A percentile compares a stretch with the other conserved stretches of the same genome.
Evolutionary conservation across 2,797 vertebrate genomes (phyloP).

Genomic region (Coendou prehensilis): DNA sequence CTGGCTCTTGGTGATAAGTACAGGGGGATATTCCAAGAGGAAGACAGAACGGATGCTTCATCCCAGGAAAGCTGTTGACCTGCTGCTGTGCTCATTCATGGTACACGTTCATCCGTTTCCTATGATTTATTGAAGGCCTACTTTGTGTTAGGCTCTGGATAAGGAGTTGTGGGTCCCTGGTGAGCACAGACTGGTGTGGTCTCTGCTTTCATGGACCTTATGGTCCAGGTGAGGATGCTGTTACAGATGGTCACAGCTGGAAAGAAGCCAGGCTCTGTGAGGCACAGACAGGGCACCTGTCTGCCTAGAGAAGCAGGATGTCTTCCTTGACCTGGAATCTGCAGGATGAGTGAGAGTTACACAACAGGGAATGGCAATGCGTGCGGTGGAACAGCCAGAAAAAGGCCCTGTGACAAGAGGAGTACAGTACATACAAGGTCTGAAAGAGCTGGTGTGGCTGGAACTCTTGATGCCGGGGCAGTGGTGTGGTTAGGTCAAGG

Average conservation of each 20-base stretch:
- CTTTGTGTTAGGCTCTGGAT: not conserved
- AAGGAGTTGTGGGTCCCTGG: not conserved
- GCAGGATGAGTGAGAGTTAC: not conserved
- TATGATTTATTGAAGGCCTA: not conserved
- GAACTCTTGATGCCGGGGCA: not conserved
- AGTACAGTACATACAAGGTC: rapidly evolving
- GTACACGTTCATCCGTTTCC: not conserved
- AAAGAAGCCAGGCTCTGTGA: not conserved
- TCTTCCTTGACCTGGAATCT: not conserved
- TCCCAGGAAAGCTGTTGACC: not conserved
- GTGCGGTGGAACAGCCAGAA: not conserved
- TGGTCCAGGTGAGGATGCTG: not conserved
- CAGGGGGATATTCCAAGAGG: not conserved
- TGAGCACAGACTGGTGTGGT: not conserved
- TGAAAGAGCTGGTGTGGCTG: not conserved
- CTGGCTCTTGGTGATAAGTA: constrained; percentile 41
- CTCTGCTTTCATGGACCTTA: not conserved
- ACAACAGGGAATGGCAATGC: not conserved
- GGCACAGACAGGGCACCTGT: not conserved
- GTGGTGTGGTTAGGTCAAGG: not conserved
- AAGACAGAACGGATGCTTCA: not conserved
- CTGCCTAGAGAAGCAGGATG: not conserved
- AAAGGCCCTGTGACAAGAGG: not conserved
- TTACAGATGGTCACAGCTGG: not conserved
- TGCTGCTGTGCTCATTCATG: not conserved